Evolutionary conservation across 1,140 invertebrate species (phyloP).

Genomic region (Formica exsecta): DNA sequence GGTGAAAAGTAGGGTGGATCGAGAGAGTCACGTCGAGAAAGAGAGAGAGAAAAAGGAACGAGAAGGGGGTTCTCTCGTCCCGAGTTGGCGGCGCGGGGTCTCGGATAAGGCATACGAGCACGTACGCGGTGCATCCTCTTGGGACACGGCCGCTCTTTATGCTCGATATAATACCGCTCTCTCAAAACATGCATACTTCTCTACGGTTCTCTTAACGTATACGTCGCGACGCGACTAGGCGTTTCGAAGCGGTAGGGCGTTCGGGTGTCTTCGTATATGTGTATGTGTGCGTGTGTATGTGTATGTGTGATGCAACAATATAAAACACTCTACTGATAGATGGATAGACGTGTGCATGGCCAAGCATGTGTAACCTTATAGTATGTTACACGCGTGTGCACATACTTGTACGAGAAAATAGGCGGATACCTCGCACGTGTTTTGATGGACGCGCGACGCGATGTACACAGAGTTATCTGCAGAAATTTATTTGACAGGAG

Average conservation of each 20-base stretch:
- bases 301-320: conserved; percentile 19
- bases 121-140: conserved; percentile 82
- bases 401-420: not conserved
- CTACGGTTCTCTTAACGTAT: conserved; percentile 80
- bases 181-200: conserved; percentile 87
- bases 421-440: conserved; percentile 10
- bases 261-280: too few relatives aligned
- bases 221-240: conserved; percentile 49
- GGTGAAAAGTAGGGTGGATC: conserved; percentile 61
- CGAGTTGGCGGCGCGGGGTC: conserved; percentile 61
- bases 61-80: conserved; percentile 63
- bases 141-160: conserved; percentile 86
- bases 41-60: conserved; percentile 60
- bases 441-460: not conserved
- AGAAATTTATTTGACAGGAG: not conserved
- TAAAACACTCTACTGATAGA: conserved; percentile 16
- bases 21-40: conserved; percentile 72
- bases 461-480: too few relatives aligned
- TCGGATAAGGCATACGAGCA: conserved; percentile 81
- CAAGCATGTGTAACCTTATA: conserved; percentile 37
- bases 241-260: not conserved
- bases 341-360: conserved; percentile 36
- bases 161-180: conserved; percentile 87
- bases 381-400: conserved; percentile 14
- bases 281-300: not conserved